Evolutionary conservation across 2,888 invertebrate species (phyloP), one percentile per base, ranked within the genome.

Genomic region (Mylabris sibirica): DNA sequence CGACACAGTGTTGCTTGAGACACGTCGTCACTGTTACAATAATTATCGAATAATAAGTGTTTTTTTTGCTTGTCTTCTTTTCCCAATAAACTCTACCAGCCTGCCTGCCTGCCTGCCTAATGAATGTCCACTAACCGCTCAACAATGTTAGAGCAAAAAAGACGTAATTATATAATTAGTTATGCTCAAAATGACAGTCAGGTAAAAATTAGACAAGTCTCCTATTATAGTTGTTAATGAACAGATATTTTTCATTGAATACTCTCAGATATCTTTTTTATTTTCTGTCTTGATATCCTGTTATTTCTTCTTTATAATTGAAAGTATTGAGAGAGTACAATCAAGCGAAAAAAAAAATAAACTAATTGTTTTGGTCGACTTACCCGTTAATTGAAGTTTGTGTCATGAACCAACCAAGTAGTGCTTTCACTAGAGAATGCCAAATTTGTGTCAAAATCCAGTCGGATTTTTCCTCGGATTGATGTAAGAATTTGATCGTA

Each of bases 381-480:
- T 85, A 95, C 91, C 98, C 98, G 86, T 98, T 99, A 74, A 97
- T 94, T 77, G 97, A 96, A 2, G 98, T 99, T 83, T 94, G 93
- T 35, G 96, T 94, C 92, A 98, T 93, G 87, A 98, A 96, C 86
- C 93, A 91, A 73, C 93, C 91, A 22, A 98, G 88, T 53, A 98
- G 86, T n/a, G 93, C 89, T 78, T 93, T 92, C 17, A 94, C 94
- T 44, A 98, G 78, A 44, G 94, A 90, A 85, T 98, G 95, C 92
- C 95, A 96, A 72, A 97, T 87, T 85, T 99, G 97, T 30, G 94
- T 91, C 86, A 96, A 91, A 67, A 98, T 86, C 89, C 93, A 93
- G 77, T 95, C 93, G 3, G 95, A 93, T 83, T 94, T 93, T 75
- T 93, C 92, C 74, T 90, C 89, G 76, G 94, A 93, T 65, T 88